phyloP scores from a whole-genome alignment of 2,797 vertebrate genomes.

The Myoxocephalus aenaeus region DNA sequence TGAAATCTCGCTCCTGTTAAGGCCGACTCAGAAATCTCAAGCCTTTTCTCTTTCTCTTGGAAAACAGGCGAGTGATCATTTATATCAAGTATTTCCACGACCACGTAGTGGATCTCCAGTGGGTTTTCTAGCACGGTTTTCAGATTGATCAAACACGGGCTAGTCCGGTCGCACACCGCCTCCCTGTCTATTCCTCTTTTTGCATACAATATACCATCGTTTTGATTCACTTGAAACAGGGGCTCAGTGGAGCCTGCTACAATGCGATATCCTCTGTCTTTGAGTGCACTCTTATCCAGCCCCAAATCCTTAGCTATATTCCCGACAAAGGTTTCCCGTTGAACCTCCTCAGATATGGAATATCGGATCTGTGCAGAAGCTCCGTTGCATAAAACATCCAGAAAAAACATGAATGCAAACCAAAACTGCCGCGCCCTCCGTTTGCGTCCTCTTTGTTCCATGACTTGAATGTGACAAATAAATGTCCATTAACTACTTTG shows the following conservation, averaged over 20 bases:
- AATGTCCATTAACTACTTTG: neutral
- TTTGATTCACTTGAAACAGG: constrained; percentile 72
- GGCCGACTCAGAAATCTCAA: constrained; percentile 75
- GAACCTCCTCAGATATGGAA: constrained; percentile 80
- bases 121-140: constrained; percentile 81
- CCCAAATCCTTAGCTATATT: constrained; percentile 84
- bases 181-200: constrained; percentile 76
- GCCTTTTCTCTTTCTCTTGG: constrained; percentile 73
- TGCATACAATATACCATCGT: constrained; percentile 74
- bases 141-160: constrained; percentile 71
- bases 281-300: constrained; percentile 73
- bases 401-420: constrained; percentile 61
- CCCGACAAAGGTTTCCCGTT: constrained; percentile 80
- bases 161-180: constrained; percentile 70
- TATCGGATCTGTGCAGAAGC: constrained; percentile 79
- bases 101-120: constrained; percentile 75
- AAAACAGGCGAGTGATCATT: constrained; percentile 75
- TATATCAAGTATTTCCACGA: constrained; percentile 73
- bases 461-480: constrained; percentile 19
- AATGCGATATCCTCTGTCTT: constrained; percentile 77
- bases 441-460: constrained; percentile 68
- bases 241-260: constrained; percentile 70
- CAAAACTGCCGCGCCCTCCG: constrained; percentile 36
- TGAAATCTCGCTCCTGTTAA: constrained; percentile 73
- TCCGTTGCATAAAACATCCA: constrained; percentile 60